These are phyloP conservation scores for Chesias legatella DNA, from an alignment of 2,888 invertebrate species.

Conservation along the genomic window DNA sequence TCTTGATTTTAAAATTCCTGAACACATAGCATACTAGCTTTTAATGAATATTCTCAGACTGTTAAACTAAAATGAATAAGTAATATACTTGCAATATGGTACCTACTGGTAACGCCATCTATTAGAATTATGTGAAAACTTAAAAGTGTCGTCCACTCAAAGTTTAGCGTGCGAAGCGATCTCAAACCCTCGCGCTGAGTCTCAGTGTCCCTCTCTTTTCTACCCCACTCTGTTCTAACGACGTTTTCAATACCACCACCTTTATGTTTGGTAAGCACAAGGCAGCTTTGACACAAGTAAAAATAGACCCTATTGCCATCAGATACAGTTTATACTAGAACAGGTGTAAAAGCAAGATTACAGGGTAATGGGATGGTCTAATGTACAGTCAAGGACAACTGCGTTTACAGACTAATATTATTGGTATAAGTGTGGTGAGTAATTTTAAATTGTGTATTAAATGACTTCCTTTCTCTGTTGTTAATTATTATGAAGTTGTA, in stretches of 20 bases:
- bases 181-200: slow-evolving; percentile 44
- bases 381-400: slow-evolving; percentile 31
- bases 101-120: no score
- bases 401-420: background rate
- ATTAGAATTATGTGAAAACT: background rate
- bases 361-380: slow-evolving; percentile 59
- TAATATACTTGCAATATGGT: no score
- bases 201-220: slow-evolving; percentile 42
- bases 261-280: slow-evolving; percentile 30
- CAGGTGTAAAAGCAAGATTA: slow-evolving; percentile 41
- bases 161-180: slow-evolving; percentile 49
- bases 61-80: no score
- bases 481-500: no score
- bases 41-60: no score
- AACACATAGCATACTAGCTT: no score
- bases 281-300: slow-evolving; percentile 18
- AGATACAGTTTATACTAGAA: slow-evolving; percentile 9
- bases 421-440: no score
- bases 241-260: slow-evolving; percentile 64
- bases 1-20: no score
- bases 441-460: no score
- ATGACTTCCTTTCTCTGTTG: no score
- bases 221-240: slow-evolving; percentile 39
- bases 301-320: background rate
- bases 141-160: slow-evolving; percentile 35